Evolutionary conservation across 2,888 invertebrate genomes (phyloP).

Genomic region (Noctuana brunneofusca): DNA sequence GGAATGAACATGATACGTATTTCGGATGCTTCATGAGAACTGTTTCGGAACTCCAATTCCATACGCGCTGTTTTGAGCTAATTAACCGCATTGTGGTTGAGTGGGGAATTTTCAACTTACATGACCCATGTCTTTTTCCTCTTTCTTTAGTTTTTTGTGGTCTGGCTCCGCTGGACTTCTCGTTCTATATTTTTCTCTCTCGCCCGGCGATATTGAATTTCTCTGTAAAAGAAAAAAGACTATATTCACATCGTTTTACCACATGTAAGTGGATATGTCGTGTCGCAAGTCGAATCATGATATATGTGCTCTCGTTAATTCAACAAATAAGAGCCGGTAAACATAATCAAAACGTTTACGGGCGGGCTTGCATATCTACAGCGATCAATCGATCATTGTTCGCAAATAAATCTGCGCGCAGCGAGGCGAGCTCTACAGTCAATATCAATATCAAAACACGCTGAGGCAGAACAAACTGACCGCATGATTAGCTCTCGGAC

Average conservation of each 20-base stretch:
- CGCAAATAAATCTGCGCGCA: conserved; percentile 81
- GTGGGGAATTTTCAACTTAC: conserved; percentile 76
- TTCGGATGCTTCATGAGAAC: neutral
- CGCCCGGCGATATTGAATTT: conserved; percentile 93
- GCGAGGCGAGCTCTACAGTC: conserved; percentile 77
- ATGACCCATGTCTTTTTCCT: conserved; percentile 92
- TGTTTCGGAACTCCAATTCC: conserved; percentile 8
- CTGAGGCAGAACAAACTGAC: conserved; percentile 83
- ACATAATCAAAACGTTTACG: conserved; percentile 80
- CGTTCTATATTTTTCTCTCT: conserved; percentile 91
- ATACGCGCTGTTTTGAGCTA: conserved; percentile 16
- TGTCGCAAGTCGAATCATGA: conserved; percentile 37
- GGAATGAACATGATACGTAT: neutral
- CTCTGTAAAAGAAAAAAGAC: conserved; percentile 83
- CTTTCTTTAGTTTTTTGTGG: conserved; percentile 89
- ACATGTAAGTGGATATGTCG: conserved; percentile 24
- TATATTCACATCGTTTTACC: conserved; percentile 23
- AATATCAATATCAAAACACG: conserved; percentile 83
- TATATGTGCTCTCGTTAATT: conserved; percentile 58
- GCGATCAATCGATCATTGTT: conserved; percentile 82
- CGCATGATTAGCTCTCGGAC: conserved; percentile 82
- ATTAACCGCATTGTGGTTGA: conserved; percentile 22
- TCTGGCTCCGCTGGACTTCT: conserved; percentile 89
- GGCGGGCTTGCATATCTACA: conserved; percentile 66
- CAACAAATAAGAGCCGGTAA: conserved; percentile 69